Conservation (phyloP, 2,888 invertebrate species). For the Chloroclystis v-ata region DNA sequence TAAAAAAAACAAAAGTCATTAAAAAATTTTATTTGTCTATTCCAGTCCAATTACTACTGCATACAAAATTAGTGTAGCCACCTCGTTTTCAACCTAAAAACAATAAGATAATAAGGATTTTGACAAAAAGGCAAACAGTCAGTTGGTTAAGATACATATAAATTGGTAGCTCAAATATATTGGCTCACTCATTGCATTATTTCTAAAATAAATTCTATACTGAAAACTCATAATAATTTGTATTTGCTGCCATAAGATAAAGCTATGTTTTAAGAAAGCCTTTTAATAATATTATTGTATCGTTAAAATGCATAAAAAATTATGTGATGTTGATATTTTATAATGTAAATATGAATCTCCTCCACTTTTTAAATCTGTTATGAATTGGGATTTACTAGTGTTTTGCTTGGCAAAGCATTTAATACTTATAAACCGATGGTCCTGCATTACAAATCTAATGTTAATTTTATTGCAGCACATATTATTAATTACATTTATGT, state of each 20-base stretch:
- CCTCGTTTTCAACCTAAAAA: slow-evolving; percentile 52
- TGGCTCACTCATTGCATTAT: too few relatives aligned
- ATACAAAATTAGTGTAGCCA: slow-evolving; percentile 59
- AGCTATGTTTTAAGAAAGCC: too few relatives aligned
- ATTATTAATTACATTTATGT: slow-evolving; percentile 13
- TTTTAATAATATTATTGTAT: too few relatives aligned
- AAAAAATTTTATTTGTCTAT: slow-evolving; percentile 52
- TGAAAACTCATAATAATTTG: too few relatives aligned
- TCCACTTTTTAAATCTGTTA: too few relatives aligned
- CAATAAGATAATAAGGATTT: slow-evolving; percentile 38
- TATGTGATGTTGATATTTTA: too few relatives aligned
- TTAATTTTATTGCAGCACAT: slow-evolving; percentile 16
- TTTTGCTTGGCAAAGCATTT: slow-evolving; percentile 16
- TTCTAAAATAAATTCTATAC: too few relatives aligned
- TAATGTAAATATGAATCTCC: too few relatives aligned
- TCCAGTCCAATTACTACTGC: slow-evolving; percentile 54
- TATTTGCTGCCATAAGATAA: too few relatives aligned
- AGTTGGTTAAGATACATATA: slow-evolving; percentile 37
- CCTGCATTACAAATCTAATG: slow-evolving; percentile 11
- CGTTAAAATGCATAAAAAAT: too few relatives aligned
- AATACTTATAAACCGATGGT: slow-evolving; percentile 16
- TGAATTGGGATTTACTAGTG: slow-evolving; percentile 19
- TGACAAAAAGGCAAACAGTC: slow-evolving; percentile 34
- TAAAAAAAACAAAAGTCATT: not conserved
- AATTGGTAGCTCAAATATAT: slow-evolving; percentile 32